These are phyloP conservation scores for Nesidiocoris tenuis DNA, from an alignment of 2,888 invertebrate species.

Conservation along the genomic window DNA sequence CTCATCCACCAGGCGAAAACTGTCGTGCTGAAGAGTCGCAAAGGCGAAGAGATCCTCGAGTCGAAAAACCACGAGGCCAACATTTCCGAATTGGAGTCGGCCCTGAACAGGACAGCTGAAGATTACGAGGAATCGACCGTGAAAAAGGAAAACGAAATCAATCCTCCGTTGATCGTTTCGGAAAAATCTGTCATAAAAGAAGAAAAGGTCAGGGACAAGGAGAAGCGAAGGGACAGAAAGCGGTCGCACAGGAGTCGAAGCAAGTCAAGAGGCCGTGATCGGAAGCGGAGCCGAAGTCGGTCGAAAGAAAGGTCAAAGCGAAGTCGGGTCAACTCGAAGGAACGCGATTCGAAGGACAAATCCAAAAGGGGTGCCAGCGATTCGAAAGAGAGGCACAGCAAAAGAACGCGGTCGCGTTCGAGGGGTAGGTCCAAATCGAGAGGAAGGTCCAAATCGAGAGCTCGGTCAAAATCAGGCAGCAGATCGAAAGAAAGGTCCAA, in stretches of 20 bases:
- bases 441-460: constrained; percentile 39
- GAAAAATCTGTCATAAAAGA: constrained; percentile 47
- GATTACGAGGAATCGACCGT: constrained; percentile 46
- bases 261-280: constrained; percentile 52
- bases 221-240: constrained; percentile 44
- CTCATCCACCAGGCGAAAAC: constrained; percentile 75
- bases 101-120: constrained; percentile 60
- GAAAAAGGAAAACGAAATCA: constrained; percentile 50
- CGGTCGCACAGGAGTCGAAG: constrained; percentile 44
- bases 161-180: constrained; percentile 49
- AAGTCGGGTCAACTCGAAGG: constrained; percentile 51
- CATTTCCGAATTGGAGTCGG: constrained; percentile 67
- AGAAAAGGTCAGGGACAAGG: constrained; percentile 46
- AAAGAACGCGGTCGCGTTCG: constrained; percentile 22
- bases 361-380: constrained; percentile 48
- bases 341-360: constrained; percentile 49
- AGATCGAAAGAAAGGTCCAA: constrained; percentile 19
- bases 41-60: constrained; percentile 69
- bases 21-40: constrained; percentile 88
- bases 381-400: constrained; percentile 51
- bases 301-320: constrained; percentile 51
- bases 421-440: constrained; percentile 31
- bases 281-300: constrained; percentile 48
- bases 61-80: constrained; percentile 59
- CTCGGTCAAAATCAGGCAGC: constrained; percentile 39